Conservation (phyloP, 1,140 invertebrate species). For the Drosophila kohkoa region DNA sequence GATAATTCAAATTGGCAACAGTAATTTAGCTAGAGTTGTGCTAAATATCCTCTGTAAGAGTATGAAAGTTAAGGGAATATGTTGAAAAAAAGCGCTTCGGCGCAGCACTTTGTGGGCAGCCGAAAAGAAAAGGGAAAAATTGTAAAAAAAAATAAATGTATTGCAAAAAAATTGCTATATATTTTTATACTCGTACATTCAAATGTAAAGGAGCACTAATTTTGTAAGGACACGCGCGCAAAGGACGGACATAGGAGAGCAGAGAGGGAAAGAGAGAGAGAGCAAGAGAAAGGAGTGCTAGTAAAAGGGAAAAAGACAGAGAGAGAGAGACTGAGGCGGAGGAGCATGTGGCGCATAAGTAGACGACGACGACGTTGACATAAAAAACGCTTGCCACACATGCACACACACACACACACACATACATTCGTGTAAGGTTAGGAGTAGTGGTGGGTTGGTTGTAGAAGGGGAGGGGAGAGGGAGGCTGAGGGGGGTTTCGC, state of each 20-base stretch:
- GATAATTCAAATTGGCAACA: not conserved
- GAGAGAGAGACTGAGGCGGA: not conserved
- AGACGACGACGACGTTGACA: constrained; percentile 69
- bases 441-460: not conserved
- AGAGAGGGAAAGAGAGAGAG: constrained; percentile 17
- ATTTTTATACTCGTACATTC: constrained; percentile 49
- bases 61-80: constrained; percentile 20
- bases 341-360: constrained; percentile 74
- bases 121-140: constrained; percentile 45
- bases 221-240: constrained; percentile 76
- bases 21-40: not conserved
- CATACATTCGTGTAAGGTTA: not conserved
- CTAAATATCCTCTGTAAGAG: not conserved
- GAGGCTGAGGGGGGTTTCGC: constrained; percentile 26
- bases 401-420: constrained; percentile 25
- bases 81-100: constrained; percentile 30
- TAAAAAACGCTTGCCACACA: constrained; percentile 53
- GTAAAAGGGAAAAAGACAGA: constrained; percentile 1
- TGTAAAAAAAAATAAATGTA: constrained; percentile 60
- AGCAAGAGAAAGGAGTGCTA: not conserved
- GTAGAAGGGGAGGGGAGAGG: not conserved
- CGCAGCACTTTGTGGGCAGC: constrained; percentile 29
- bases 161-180: constrained; percentile 69
- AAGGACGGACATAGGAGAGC: constrained; percentile 49
- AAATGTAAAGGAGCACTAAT: constrained; percentile 74